Conservation (phyloP, 2,888 invertebrate species). For the Sericinus montela region DNA sequence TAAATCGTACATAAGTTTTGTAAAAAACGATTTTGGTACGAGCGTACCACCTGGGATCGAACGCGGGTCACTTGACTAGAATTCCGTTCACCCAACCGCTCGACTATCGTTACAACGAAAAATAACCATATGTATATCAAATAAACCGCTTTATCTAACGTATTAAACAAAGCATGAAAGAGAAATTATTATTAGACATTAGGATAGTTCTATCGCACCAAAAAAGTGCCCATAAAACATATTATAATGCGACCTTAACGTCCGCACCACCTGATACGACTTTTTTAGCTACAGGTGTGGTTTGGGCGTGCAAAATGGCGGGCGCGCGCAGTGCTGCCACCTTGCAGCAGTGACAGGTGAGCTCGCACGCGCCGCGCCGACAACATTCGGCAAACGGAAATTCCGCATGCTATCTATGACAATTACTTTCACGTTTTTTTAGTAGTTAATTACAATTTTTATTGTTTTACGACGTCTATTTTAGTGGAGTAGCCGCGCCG, state of each 20-base stretch:
- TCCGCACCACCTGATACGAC: conserved; percentile 35
- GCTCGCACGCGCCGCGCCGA: conserved; percentile 25
- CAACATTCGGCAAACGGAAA: conserved; percentile 49
- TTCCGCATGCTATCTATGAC: conserved; percentile 42
- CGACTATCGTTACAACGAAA: too few relatives aligned
- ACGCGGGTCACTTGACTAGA: too few relatives aligned
- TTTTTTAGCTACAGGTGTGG: conserved; percentile 37
- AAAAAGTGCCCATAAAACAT: conserved; percentile 22
- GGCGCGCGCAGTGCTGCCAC: conserved; percentile 35
- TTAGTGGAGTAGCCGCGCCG: too few relatives aligned
- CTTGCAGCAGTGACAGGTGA: conserved; percentile 56
- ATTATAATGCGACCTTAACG: conserved; percentile 32
- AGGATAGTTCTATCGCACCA: conserved; percentile 21
- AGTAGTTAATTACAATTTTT: neutral
- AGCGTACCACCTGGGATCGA: too few relatives aligned
- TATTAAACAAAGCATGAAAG: conserved; percentile 8
- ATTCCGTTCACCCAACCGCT: too few relatives aligned
- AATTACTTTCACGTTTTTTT: conserved; percentile 16
- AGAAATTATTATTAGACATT: conserved; percentile 21
- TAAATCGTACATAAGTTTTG: too few relatives aligned
- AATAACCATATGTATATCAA: neutral
- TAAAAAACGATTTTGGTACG: too few relatives aligned
- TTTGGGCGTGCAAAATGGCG: conserved; percentile 30
- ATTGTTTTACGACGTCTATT: neutral
- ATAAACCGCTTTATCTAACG: neutral